phyloP scores from a whole-genome alignment of 2,888 invertebrate genomes.

The Chymomyza caudatula region DNA sequence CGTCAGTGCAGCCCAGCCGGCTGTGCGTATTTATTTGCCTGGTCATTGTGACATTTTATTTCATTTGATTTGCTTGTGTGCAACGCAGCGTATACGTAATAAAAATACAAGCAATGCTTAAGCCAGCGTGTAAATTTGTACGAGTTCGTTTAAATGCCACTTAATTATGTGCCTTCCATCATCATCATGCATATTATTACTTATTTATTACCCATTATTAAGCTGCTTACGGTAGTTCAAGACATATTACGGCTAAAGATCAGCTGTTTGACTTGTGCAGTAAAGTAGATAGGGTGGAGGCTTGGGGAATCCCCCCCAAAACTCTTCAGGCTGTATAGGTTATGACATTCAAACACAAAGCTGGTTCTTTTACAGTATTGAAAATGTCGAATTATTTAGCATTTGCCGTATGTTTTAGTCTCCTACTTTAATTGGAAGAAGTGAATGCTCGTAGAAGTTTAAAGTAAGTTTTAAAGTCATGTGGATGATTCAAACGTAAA shows the following conservation, averaged over 20 bases:
- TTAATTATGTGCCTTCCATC: conserved; percentile 55
- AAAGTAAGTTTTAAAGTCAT: too few relatives aligned
- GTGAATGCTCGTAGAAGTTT: too few relatives aligned
- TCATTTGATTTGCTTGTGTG: conserved; percentile 28
- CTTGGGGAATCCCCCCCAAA: too few relatives aligned
- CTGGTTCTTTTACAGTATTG: too few relatives aligned
- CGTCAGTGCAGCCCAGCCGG: background rate
- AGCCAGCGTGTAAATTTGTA: background rate
- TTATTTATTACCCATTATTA: conserved; percentile 67
- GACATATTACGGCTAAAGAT: background rate
- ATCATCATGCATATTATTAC: conserved; percentile 35
- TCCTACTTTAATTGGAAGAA: too few relatives aligned
- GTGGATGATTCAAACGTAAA: too few relatives aligned
- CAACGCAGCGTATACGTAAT: conserved; percentile 45
- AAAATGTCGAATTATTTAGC: too few relatives aligned
- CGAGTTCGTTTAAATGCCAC: conserved; percentile 53
- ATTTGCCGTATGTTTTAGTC: too few relatives aligned
- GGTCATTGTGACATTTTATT: conserved; percentile 55
- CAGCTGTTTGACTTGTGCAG: too few relatives aligned
- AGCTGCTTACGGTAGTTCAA: background rate
- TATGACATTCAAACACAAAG: too few relatives aligned
- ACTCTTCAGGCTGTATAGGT: too few relatives aligned
- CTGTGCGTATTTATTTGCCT: conserved; percentile 33
- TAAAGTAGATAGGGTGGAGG: too few relatives aligned
- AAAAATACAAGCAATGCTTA: conserved; percentile 21